Conservation (phyloP, 37 sponge, comb jelly and placozoan species). For the Chondrilla cf. caribensis region DNA sequence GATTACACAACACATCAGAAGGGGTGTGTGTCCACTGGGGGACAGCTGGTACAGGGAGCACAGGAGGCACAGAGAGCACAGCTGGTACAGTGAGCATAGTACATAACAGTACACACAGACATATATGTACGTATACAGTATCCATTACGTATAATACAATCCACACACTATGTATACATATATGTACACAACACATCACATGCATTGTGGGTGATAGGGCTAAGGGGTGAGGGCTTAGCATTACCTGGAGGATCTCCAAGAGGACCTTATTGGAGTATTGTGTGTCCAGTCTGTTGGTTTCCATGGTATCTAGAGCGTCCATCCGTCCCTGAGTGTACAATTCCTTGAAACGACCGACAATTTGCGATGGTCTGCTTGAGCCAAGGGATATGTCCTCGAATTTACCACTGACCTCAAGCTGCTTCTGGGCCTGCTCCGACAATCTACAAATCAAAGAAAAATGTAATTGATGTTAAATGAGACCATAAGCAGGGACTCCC, state of each 20-base stretch:
- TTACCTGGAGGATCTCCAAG: conserved; percentile 34
- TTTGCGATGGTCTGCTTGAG: conserved; percentile 40
- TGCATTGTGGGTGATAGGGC: neutral
- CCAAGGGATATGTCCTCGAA: conserved; percentile 74
- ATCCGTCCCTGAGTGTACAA: conserved; percentile 62
- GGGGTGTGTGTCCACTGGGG: no score
- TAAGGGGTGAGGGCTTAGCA: no score
- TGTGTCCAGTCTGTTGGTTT: neutral
- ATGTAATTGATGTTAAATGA: neutral
- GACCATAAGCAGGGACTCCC: neutral
- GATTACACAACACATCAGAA: no score
- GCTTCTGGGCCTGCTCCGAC: conserved; percentile 76
- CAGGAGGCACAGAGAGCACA: no score
- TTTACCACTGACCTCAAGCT: conserved; percentile 58
- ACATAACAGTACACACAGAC: no score
- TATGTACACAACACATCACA: neutral
- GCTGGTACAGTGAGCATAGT: no score
- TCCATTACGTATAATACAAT: no score
- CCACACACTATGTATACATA: no score
- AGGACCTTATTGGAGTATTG: conserved; percentile 7
- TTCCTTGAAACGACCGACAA: conserved; percentile 57
- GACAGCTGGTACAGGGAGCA: no score
- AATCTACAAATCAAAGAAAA: conserved; percentile 31
- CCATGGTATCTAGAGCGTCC: conserved; percentile 62
- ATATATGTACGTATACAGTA: neutral